Conservation (phyloP, 2,888 invertebrate species). For the Vesta saturnalis region DNA sequence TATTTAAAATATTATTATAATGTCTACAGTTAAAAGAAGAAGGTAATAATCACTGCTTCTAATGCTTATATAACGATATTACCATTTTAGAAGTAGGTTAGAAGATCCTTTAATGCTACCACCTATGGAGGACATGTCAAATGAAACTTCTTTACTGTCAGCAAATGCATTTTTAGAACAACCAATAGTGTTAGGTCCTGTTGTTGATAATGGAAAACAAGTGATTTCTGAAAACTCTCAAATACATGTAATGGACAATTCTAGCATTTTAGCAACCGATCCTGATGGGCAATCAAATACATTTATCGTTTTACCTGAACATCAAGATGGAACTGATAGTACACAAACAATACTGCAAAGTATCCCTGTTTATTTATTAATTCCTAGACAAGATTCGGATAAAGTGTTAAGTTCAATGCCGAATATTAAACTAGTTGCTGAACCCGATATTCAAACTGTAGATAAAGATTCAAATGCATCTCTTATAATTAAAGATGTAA, state of each 20-base stretch:
- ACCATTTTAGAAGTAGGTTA: neutral
- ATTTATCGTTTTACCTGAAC: neutral
- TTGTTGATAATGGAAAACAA: slow-evolving; percentile 10
- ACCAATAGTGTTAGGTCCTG: slow-evolving; percentile 6
- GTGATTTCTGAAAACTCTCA: slow-evolving; percentile 1
- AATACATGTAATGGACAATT: slow-evolving; percentile 6
- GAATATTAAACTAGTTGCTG: too few relatives aligned
- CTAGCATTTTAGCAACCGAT: neutral
- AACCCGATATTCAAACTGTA: too few relatives aligned
- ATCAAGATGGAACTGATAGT: neutral
- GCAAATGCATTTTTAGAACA: slow-evolving; percentile 9
- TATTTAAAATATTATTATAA: neutral
- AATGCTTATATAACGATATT: neutral
- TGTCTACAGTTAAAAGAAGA: neutral
- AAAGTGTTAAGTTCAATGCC: too few relatives aligned
- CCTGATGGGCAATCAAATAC: slow-evolving; percentile 12
- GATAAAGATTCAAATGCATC: too few relatives aligned
- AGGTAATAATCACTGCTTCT: neutral
- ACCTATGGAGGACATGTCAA: neutral
- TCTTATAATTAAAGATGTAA: slow-evolving; percentile 7
- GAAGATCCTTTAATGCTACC: neutral
- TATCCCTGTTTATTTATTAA: neutral
- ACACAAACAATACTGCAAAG: neutral
- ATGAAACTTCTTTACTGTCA: neutral
- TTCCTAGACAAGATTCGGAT: neutral